These are phyloP conservation scores for Hypotaenidia okinawae DNA, from an alignment of 2,797 vertebrate genomes.

Conservation along the genomic window DNA sequence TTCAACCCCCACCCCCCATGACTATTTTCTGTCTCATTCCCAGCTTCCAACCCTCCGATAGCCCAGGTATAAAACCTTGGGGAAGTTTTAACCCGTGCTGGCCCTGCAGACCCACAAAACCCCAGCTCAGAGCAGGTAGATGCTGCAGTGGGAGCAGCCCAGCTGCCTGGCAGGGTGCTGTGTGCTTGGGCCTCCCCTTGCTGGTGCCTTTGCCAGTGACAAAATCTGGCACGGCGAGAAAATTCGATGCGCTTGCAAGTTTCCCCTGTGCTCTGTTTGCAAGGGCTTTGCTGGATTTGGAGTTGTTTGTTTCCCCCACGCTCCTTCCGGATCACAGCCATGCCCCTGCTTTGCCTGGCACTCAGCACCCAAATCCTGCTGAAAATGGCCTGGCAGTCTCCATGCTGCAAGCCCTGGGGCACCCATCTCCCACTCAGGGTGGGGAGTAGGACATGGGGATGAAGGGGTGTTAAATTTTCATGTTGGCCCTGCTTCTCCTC, in stretches of 20 bases:
- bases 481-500: background rate
- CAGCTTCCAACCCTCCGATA: background rate
- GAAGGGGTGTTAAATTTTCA: background rate
- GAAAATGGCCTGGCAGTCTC: background rate
- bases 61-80: background rate
- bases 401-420: background rate
- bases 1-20: background rate
- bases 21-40: background rate
- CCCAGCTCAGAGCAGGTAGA: fast-evolving
- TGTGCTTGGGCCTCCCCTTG: background rate
- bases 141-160: background rate
- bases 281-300: conserved; percentile 59
- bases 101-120: background rate
- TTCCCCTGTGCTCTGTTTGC: background rate
- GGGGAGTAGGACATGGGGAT: background rate
- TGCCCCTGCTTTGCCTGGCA: background rate
- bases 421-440: fast-evolving
- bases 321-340: fast-evolving
- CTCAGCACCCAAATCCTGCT: background rate
- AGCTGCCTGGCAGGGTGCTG: background rate
- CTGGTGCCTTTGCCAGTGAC: conserved; percentile 15
- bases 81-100: background rate
- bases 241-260: conserved; percentile 48
- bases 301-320: background rate
- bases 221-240: conserved; percentile 45